Evolutionary conservation across 1,140 invertebrate genomes (phyloP), one percentile per base, ranked within the genome.

Genomic region (Drosophila prosaltans): DNA sequence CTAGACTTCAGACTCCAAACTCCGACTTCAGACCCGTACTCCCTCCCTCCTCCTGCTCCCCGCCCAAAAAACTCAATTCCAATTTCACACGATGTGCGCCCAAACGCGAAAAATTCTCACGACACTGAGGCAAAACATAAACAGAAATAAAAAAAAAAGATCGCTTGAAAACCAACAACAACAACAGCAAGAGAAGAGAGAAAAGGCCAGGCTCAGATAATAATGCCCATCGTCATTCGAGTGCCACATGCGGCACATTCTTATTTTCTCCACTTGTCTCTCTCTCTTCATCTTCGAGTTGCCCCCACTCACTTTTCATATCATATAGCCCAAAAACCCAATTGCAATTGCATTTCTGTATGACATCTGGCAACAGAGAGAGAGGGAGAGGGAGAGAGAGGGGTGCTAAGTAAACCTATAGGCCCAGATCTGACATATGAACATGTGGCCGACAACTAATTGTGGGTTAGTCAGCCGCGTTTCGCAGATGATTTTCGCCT

Each of bases 81-180:
- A 78, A 88, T 89, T 36, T 89, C 83, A 88, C 83, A 88, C 83
- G 83, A 69, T 88, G 81, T 72, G 80, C 81, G 81, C 78, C 80
- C 77, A 83, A 82, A 82, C 80, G 81, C 81, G 74, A 89, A 89
- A 82, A 83, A 85, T 88, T 88, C 83, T 88, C 83, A 88, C 83
- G 83, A 88, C 83, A 89, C 77, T 88, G 83, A 86, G 68, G 65
- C 68, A 73, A 78, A 76, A 76, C 71, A 75, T 8, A 48, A 55
- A 61, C 64, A 64, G 51, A 58, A 65, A 62, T 24, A 63, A 16
- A 21, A 48, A 48, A 48, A 21, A 45, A 7, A 48, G 4, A 16
- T 16, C 16, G 16, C 16, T 16, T 8, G 7, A 21, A 51, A 51
- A 51, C 45, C 45, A 51, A 51, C 21, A 51, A 51, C 24, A 51